phyloP scores from a whole-genome alignment of 2,797 vertebrate species.

The Sebastes elongatus region DNA sequence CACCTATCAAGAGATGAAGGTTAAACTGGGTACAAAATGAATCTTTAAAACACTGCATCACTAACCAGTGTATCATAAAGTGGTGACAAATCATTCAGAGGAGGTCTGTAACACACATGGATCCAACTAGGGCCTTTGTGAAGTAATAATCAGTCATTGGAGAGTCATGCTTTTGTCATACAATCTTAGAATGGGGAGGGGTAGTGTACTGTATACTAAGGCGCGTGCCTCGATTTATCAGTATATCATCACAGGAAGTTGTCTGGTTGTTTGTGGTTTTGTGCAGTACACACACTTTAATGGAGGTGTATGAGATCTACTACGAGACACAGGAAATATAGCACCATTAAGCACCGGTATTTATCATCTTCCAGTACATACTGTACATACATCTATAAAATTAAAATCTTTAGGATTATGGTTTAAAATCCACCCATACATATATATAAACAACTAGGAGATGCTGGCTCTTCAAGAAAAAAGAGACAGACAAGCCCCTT shows the following conservation, averaged over 20 bases:
- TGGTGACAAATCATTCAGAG: neutral
- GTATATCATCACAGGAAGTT: slow-evolving; percentile 19
- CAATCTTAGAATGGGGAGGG: neutral
- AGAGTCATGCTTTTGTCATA: neutral
- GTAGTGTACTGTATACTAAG: neutral
- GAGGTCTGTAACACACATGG: neutral
- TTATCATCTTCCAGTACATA: neutral
- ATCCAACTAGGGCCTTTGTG: neutral
- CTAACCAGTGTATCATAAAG: neutral
- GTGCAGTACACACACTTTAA: neutral
- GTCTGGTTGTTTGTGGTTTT: neutral
- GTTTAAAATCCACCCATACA: neutral
- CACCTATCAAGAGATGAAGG: neutral
- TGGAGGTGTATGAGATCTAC: neutral
- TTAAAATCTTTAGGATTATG: neutral
- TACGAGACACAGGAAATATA: slow-evolving; percentile 12
- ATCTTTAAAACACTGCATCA: neutral
- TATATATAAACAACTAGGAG: neutral
- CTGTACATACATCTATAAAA: neutral
- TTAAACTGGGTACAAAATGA: no score
- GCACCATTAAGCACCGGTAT: neutral
- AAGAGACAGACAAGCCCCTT: neutral
- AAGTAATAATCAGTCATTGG: neutral
- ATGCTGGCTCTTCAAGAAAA: neutral
- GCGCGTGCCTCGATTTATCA: slow-evolving; percentile 15